These are phyloP conservation scores for Papilio dardanus DNA, from an alignment of 1,140 invertebrate species.

Conservation along the genomic window DNA sequence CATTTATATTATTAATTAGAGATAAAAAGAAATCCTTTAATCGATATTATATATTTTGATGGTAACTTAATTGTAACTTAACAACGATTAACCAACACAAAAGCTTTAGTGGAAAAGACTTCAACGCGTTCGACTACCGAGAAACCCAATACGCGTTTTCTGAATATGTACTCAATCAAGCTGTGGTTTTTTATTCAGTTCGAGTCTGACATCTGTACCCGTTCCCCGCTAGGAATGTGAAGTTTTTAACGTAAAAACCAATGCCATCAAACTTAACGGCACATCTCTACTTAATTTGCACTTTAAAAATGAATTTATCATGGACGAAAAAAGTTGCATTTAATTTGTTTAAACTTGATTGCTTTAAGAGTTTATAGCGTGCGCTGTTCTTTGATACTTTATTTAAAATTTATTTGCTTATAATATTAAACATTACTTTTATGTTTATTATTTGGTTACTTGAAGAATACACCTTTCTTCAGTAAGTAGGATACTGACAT, in stretches of 20 bases:
- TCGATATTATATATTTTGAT: no score
- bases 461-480: no score
- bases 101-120: neutral
- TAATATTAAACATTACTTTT: neutral
- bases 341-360: constrained; percentile 4
- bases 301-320: constrained; percentile 23
- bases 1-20: no score
- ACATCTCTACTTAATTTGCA: constrained; percentile 23
- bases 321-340: neutral
- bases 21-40: no score
- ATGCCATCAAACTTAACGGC: constrained; percentile 18
- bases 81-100: neutral
- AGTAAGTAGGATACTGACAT: no score
- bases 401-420: neutral
- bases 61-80: neutral
- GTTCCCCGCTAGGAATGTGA: constrained; percentile 8
- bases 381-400: neutral
- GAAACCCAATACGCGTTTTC: constrained; percentile 10
- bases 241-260: constrained; percentile 15
- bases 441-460: no score
- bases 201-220: constrained; percentile 11
- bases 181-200: constrained; percentile 9
- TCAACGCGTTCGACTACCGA: neutral
- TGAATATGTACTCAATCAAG: constrained; percentile 16
- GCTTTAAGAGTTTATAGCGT: neutral